These are phyloP conservation scores for Cisticola juncidis DNA, from an alignment of 2,113 vertebrate species.

Conservation along the genomic window DNA sequence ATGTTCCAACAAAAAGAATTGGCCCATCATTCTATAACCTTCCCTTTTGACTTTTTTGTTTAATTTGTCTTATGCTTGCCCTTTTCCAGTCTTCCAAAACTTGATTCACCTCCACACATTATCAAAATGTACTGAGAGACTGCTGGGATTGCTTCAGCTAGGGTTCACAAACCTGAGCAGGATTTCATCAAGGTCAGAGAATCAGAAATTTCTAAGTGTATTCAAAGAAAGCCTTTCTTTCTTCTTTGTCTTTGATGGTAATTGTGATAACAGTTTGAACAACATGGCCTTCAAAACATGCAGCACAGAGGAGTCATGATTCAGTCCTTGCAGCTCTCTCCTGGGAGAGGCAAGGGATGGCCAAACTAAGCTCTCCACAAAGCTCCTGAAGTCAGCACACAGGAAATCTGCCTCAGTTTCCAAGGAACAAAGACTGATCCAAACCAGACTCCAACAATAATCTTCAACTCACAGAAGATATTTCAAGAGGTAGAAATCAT, in stretches of 20 bases:
- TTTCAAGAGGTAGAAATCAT: not conserved
- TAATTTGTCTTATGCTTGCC: not conserved
- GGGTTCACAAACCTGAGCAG: not conserved
- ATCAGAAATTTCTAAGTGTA: not conserved
- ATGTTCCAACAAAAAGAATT: not conserved
- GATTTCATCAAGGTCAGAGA: not conserved
- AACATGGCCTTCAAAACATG: not conserved
- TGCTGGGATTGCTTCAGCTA: not conserved
- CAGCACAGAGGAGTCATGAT: not conserved
- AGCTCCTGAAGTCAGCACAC: not conserved
- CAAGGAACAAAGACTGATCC: not conserved
- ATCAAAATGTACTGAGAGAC: not conserved
- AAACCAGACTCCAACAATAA: not conserved
- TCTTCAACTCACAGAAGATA: not conserved
- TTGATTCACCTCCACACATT: not conserved
- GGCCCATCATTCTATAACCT: not conserved
- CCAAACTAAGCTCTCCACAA: not conserved
- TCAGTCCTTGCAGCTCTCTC: not conserved
- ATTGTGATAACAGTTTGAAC: not conserved
- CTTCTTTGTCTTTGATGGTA: not conserved
- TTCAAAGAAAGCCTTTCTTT: not conserved
- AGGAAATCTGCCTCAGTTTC: not conserved
- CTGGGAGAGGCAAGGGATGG: not conserved
- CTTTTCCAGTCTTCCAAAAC: not conserved
- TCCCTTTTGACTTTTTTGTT: not conserved